Conservation (phyloP, 2,113 vertebrate species). For the Microtus montanus region DNA sequence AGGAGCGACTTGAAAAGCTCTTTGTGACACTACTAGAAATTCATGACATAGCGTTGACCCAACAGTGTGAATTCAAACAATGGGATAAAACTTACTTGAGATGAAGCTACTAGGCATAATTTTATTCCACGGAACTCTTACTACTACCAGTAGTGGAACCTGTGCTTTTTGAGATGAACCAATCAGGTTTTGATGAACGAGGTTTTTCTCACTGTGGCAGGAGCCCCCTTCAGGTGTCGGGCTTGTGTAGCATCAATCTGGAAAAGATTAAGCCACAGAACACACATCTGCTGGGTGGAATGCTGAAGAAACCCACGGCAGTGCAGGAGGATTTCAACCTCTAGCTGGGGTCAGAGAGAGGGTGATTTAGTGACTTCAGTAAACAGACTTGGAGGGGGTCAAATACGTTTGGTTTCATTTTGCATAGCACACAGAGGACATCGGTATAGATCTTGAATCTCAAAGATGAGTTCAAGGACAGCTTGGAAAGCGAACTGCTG, state of each 20-base stretch:
- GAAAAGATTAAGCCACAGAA: conserved; percentile 52
- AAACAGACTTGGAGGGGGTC: conserved; percentile 59
- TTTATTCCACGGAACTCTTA: not conserved
- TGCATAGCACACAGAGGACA: not conserved
- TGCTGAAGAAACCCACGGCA: conserved; percentile 44
- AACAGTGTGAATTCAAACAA: not conserved
- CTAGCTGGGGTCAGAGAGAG: conserved; percentile 60
- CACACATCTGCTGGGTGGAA: conserved; percentile 48
- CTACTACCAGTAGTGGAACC: not conserved
- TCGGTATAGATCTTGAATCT: not conserved
- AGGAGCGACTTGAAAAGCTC: not conserved
- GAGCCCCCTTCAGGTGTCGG: not conserved
- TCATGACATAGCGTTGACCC: not conserved
- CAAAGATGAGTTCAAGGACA: not conserved
- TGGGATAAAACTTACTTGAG: no score
- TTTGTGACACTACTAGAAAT: not conserved
- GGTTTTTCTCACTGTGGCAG: not conserved
- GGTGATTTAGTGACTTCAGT: conserved; percentile 68
- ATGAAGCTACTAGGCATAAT: not conserved
- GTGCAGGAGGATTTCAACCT: conserved; percentile 64
- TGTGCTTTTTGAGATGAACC: not conserved
- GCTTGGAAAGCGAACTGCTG: not conserved
- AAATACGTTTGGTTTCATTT: conserved; percentile 60
- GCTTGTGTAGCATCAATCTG: not conserved
- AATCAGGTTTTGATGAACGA: not conserved